These are phyloP conservation scores for Dusona sp. DNA, from an alignment of 2,888 invertebrate species.

Conservation along the genomic window DNA sequence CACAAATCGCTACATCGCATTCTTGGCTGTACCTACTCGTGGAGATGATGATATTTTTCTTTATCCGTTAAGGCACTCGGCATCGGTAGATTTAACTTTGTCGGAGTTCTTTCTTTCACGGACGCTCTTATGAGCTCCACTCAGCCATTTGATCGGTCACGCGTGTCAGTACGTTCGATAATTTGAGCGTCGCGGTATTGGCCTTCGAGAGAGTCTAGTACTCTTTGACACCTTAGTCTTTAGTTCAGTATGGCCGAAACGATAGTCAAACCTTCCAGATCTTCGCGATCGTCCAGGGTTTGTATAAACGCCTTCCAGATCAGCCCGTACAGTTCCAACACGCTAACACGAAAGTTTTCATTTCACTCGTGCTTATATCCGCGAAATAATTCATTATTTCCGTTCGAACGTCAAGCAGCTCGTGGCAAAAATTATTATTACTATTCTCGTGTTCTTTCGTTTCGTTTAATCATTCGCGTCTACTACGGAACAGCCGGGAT, in stretches of 20 bases:
- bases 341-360: not conserved
- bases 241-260: conserved; percentile 11
- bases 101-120: not conserved
- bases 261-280: conserved; percentile 15
- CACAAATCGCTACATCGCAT: not conserved
- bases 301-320: not conserved
- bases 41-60: conserved; percentile 6
- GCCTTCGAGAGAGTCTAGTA: conserved; percentile 5
- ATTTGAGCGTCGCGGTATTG: not conserved
- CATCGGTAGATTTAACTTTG: not conserved
- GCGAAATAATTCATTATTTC: not conserved
- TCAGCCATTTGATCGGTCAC: not conserved
- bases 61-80: not conserved
- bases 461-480: not conserved
- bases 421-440: not conserved
- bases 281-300: not conserved
- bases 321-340: not conserved
- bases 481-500: not conserved
- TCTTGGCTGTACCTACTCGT: not conserved
- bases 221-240: conserved; percentile 11
- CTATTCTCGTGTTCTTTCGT: not conserved
- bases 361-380: not conserved
- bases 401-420: not conserved
- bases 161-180: not conserved
- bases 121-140: conserved; percentile 2